Base-by-base conservation (phyloP, 2,797 vertebrate genomes). In the Aythya fuligula region DNA sequence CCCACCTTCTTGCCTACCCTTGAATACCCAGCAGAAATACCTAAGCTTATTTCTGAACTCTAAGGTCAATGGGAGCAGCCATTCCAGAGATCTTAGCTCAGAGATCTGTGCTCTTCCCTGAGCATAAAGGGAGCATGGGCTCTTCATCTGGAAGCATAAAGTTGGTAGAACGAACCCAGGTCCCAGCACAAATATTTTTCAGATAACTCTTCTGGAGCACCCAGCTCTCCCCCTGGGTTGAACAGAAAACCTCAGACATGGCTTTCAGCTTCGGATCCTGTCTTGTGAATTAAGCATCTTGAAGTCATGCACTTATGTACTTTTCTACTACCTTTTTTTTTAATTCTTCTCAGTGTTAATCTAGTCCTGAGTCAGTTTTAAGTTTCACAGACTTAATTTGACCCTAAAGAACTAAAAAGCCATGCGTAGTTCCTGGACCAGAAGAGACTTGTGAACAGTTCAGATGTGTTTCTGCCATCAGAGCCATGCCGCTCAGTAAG, bases 361-460 rank as follows among this genome's bases (percentile, higher is more conserved):
- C 36, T 74, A 14, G 36, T 84, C 22, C 45, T 54, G 25, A 81
- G 38, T 43, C 60, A 60, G 21, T 39, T 79, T 89, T n/a, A 91
- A 9, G 28, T 82, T 85, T 79, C 27, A 62, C 32, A 65, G 9
- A 62, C 54, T 15, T 61, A 60, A 62, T 56, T 27, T 57, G 67
- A 75, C n/a, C 10, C 36, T 76, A 66, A 80, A 15, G 13, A 84
- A 36, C 19, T 57, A 27, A 69, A 8, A 0, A 88, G 21, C 6
- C 34, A 67, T 0, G 0, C 18, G 19, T 20, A 67, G 4, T 9
- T 65, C 28, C 28, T 64, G 2, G 3, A 65, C 41, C 51, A n/a
- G 45, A 78, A 30, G 8, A 81, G 20, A 61, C 10, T 57, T 61
- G 11, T 0, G 7, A 79, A 60, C n/a, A 65, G 30, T 62, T 76